Percentiles rank a stretch among this genome's conserved stretches.
phyloP scores from a whole-genome alignment of 2,888 invertebrate genomes.

The Amiota mariae region DNA sequence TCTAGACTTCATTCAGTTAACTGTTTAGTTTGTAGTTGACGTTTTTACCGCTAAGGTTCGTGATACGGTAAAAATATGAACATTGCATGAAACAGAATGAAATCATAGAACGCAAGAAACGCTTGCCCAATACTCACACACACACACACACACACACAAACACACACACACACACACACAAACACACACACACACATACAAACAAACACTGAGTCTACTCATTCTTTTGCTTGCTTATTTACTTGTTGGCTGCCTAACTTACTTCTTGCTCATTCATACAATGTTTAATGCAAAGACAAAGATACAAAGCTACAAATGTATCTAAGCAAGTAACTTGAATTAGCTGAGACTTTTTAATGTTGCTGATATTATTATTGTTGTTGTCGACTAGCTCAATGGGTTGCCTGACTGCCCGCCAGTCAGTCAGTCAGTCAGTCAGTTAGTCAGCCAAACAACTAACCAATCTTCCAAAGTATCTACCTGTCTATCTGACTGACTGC shows the following conservation, averaged over 20 bases:
- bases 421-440: neutral
- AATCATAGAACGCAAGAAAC: conserved; percentile 9
- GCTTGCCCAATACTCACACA: conserved; percentile 2
- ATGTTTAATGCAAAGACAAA: conserved; percentile 39
- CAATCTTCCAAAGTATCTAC: neutral
- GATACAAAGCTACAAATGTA: conserved; percentile 36
- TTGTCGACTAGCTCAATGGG: conserved; percentile 35
- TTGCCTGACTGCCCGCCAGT: conserved; percentile 42
- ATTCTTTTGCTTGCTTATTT: neutral
- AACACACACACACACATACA: neutral
- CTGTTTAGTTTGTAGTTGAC: conserved; percentile 74
- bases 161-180: neutral
- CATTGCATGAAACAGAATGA: conserved; percentile 37
- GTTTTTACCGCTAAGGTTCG: conserved; percentile 74
- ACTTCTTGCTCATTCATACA: conserved; percentile 3
- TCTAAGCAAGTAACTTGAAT: conserved; percentile 25
- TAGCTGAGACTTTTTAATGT: conserved; percentile 8
- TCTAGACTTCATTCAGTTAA: conserved; percentile 60
- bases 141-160: neutral
- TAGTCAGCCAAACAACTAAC: neutral
- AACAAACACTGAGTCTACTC: neutral
- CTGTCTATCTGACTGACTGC: neutral
- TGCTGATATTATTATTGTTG: conserved; percentile 8
- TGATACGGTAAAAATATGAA: conserved; percentile 72
- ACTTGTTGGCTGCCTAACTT: neutral